These are phyloP conservation scores for Dreissena polymorpha DNA, from an alignment of 1,140 invertebrate genomes.

Conservation along the genomic window DNA sequence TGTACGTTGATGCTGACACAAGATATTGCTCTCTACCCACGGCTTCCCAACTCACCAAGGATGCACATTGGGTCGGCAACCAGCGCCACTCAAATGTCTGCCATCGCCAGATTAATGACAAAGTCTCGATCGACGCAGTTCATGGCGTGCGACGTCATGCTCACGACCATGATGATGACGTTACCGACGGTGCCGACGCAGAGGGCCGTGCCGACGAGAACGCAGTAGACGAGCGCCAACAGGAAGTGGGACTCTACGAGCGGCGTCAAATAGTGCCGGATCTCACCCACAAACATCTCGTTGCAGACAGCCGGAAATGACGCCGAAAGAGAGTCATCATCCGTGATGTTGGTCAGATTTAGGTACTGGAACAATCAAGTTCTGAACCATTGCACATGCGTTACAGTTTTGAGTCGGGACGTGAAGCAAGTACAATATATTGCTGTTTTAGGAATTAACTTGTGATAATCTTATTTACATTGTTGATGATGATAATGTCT, in stretches of 20 bases:
- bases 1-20: too few species aligned
- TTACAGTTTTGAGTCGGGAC: too few species aligned
- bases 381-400: too few species aligned
- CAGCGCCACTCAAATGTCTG: constrained; percentile 73
- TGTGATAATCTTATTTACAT: too few species aligned
- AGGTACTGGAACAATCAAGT: not conserved
- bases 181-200: constrained; percentile 66
- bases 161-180: constrained; percentile 64
- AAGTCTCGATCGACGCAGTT: constrained; percentile 71
- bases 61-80: constrained; percentile 76
- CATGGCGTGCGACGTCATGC: constrained; percentile 45
- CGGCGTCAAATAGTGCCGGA: constrained; percentile 11
- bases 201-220: constrained; percentile 58
- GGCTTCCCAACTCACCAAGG: constrained; percentile 71
- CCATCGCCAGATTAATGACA: constrained; percentile 74
- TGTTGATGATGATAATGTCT: too few species aligned
- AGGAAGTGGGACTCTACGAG: constrained; percentile 51
- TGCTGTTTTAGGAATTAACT: too few species aligned
- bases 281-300: not conserved
- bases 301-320: not conserved
- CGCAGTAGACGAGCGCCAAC: constrained; percentile 66
- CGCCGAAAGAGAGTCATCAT: not conserved
- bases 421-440: too few species aligned
- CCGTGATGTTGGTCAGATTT: not conserved
- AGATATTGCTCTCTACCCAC: too few species aligned